Evolutionary conservation across 1,140 invertebrate species (phyloP).

Genomic region (Tyrophagus putrescentiae): DNA sequence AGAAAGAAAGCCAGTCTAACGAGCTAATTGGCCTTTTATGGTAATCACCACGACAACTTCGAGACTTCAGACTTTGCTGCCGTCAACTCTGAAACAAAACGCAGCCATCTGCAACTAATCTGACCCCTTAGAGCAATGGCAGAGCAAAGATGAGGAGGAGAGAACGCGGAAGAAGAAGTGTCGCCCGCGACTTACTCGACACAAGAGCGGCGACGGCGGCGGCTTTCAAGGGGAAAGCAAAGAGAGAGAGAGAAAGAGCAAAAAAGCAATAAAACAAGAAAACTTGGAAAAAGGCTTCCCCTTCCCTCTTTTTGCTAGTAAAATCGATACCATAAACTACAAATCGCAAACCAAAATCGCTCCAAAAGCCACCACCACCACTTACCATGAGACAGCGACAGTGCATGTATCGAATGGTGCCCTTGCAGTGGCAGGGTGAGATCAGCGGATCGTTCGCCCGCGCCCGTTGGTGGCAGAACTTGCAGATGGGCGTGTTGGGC

Average conservation of each 20-base stretch:
- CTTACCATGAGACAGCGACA: slow-evolving; percentile 40
- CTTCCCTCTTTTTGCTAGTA: neutral
- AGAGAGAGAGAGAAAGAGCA: neutral
- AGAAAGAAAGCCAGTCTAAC: too few relatives aligned
- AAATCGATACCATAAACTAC: neutral
- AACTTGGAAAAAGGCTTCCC: neutral
- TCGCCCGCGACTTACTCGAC: too few relatives aligned
- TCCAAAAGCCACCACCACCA: slow-evolving; percentile 9
- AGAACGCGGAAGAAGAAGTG: too few relatives aligned
- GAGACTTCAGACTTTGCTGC: too few relatives aligned
- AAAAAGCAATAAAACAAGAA: neutral
- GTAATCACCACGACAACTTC: too few relatives aligned
- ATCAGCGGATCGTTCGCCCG: slow-evolving; percentile 38
- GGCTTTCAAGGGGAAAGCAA: neutral
- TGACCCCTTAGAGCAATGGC: too few relatives aligned
- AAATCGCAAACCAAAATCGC: neutral
- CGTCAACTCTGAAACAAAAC: too few relatives aligned
- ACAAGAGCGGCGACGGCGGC: too few relatives aligned
- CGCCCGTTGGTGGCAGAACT: slow-evolving; percentile 40
- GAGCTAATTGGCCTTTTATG: too few relatives aligned
- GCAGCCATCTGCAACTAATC: too few relatives aligned
- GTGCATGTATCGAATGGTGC: slow-evolving; percentile 41
- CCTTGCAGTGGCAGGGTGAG: slow-evolving; percentile 41
- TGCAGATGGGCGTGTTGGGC: slow-evolving; percentile 35
- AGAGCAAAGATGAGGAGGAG: too few relatives aligned